Percentiles rank a stretch among this genome's conserved stretches.
Conservation (phyloP, 37 sponge, comb jelly and placozoan genomes). For the Cliona cf. orientalis region DNA sequence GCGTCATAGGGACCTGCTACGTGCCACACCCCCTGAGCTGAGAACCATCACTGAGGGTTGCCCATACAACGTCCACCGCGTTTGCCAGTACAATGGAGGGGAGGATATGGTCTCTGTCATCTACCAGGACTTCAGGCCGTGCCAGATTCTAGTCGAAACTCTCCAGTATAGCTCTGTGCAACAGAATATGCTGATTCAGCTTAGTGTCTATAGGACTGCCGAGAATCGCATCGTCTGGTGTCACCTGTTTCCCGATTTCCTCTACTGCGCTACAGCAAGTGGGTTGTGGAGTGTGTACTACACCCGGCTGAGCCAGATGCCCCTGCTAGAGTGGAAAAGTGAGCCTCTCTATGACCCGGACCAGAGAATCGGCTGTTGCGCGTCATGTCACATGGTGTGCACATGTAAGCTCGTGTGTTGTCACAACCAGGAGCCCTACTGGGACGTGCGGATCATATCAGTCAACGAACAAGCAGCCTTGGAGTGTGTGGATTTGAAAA, state of each 20-base stretch:
- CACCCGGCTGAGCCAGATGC: neutral
- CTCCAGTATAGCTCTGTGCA: neutral
- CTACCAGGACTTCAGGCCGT: conserved; percentile 53
- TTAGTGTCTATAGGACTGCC: neutral
- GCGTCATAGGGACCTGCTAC: conserved; percentile 3
- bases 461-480: neutral
- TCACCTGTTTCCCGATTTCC: neutral
- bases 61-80: conserved; percentile 37
- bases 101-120: conserved; percentile 23
- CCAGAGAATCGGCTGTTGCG: conserved; percentile 32
- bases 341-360: conserved; percentile 26
- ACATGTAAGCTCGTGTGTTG: conserved; percentile 9
- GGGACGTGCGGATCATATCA: conserved; percentile 30
- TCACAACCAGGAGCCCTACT: conserved; percentile 16
- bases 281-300: conserved; percentile 49
- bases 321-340: conserved; percentile 2
- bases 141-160: conserved; percentile 10
- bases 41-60: neutral
- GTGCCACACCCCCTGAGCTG: neutral
- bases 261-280: conserved; percentile 40
- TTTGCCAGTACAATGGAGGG: conserved; percentile 16
- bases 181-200: neutral
- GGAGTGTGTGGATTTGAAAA: neutral
- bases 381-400: conserved; percentile 17
- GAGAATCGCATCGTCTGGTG: conserved; percentile 39